Percentiles rank a stretch among this genome's conserved stretches.
phyloP scores from a whole-genome alignment of 1,140 invertebrate genomes.

The Holotrichia oblita region DNA sequence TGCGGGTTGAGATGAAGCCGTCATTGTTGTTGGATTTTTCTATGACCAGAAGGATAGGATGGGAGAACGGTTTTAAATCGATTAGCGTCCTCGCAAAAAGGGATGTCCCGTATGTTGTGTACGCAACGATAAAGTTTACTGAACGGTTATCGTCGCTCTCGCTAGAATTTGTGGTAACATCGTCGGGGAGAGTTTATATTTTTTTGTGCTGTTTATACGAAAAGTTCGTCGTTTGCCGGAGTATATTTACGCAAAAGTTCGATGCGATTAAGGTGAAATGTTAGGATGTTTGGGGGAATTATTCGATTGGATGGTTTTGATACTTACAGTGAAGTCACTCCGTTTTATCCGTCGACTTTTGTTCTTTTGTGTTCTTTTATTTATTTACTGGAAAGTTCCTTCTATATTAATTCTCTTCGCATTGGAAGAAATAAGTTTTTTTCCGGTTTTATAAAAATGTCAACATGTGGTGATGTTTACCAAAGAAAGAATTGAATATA shows the following conservation, averaged over 20 bases:
- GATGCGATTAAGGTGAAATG: not conserved
- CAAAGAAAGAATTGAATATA: no score
- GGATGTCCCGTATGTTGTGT: not conserved
- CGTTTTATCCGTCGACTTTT: no score
- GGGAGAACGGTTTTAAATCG: conserved; percentile 1
- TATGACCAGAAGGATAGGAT: not conserved
- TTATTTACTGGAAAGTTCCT: no score
- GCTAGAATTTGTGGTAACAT: not conserved
- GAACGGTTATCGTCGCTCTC: not conserved
- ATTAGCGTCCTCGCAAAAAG: not conserved
- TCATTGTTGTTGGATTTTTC: conserved; percentile 9
- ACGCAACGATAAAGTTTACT: not conserved
- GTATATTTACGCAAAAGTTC: not conserved
- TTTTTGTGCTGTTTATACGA: not conserved
- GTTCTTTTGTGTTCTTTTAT: no score
- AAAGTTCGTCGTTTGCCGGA: not conserved
- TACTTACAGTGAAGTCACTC: no score
- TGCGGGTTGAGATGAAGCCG: not conserved
- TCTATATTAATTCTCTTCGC: no score
- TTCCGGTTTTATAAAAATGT: no score
- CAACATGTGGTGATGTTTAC: no score
- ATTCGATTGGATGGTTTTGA: no score
- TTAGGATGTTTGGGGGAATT: no score
- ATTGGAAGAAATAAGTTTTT: no score
- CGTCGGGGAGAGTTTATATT: not conserved